Conservation (phyloP, 2,888 invertebrate genomes). For the Quadroppia sp. region DNA sequence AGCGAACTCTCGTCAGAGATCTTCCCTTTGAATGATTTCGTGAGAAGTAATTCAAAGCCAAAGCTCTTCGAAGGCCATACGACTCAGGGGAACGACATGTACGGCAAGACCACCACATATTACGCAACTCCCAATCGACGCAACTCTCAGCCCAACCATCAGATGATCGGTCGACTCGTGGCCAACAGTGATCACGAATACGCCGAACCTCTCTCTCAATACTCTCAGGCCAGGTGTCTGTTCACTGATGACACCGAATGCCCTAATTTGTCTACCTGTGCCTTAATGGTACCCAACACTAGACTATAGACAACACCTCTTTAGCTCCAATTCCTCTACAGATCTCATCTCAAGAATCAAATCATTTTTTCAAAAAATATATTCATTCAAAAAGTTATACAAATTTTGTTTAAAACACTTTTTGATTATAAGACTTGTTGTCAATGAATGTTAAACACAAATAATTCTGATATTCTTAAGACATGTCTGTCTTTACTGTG, state of each 20-base stretch:
- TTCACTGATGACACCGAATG: conserved; percentile 29
- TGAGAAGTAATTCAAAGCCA: conserved; percentile 29
- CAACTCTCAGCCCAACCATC: background rate
- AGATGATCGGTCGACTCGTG: background rate
- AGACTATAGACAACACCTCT: too few relatives aligned
- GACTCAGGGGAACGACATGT: background rate
- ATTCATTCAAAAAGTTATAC: too few relatives aligned
- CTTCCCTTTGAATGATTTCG: conserved; percentile 27
- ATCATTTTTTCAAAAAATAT: too few relatives aligned
- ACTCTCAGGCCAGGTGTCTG: conserved; percentile 24
- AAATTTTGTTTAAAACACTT: too few relatives aligned
- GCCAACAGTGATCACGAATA: conserved; percentile 31
- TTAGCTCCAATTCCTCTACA: too few relatives aligned
- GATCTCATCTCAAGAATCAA: too few relatives aligned
- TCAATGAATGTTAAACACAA: too few relatives aligned
- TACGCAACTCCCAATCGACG: conserved; percentile 9
- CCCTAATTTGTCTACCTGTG: conserved; percentile 31
- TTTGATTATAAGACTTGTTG: too few relatives aligned
- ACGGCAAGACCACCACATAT: conserved; percentile 20
- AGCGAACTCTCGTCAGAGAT: conserved; percentile 26
- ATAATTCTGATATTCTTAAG: too few relatives aligned
- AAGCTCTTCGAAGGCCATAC: conserved; percentile 12
- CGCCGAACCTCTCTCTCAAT: conserved; percentile 29
- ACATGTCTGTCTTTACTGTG: too few relatives aligned
- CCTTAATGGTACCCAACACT: conserved; percentile 36